phyloP scores from a whole-genome alignment of 2,113 vertebrate species.

The Micronycteris hirsuta region DNA sequence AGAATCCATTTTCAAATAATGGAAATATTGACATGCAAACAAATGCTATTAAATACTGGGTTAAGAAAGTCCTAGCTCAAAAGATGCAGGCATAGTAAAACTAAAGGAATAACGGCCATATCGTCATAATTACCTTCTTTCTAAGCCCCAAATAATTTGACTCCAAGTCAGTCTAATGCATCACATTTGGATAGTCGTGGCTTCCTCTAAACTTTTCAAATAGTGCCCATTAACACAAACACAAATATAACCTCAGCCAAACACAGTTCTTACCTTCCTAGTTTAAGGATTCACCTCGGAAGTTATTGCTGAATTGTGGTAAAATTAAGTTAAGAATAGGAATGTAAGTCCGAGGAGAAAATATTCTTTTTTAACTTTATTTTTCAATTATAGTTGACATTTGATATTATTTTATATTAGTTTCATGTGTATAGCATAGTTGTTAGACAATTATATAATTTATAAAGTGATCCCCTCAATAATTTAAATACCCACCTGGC shows the following conservation, averaged over 20 bases:
- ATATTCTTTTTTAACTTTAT: neutral
- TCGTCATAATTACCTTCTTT: constrained; percentile 13
- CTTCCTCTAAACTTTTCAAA: constrained; percentile 37
- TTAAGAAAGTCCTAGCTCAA: neutral
- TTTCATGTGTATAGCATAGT: neutral
- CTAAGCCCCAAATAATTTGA: constrained; percentile 27
- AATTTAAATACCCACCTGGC: neutral
- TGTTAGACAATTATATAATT: neutral
- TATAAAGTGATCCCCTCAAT: neutral
- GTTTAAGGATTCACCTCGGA: constrained; percentile 29
- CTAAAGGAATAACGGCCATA: constrained; percentile 11
- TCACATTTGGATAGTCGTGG: neutral
- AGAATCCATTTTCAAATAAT: neutral
- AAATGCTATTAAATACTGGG: neutral
- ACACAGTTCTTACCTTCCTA: neutral
- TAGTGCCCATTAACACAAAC: neutral
- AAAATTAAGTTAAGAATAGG: constrained; percentile 11
- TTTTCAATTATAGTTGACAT: neutral
- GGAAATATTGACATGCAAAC: constrained; percentile 1
- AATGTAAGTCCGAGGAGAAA: neutral
- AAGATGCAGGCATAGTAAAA: neutral
- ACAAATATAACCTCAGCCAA: constrained; percentile 20
- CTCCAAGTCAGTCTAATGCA: neutral
- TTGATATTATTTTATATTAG: neutral
- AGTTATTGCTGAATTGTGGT: neutral